A percentile compares a stretch with the other conserved stretches of the same genome.
phyloP scores from a whole-genome alignment of 2,113 vertebrate genomes.

The Rhea pennata region DNA sequence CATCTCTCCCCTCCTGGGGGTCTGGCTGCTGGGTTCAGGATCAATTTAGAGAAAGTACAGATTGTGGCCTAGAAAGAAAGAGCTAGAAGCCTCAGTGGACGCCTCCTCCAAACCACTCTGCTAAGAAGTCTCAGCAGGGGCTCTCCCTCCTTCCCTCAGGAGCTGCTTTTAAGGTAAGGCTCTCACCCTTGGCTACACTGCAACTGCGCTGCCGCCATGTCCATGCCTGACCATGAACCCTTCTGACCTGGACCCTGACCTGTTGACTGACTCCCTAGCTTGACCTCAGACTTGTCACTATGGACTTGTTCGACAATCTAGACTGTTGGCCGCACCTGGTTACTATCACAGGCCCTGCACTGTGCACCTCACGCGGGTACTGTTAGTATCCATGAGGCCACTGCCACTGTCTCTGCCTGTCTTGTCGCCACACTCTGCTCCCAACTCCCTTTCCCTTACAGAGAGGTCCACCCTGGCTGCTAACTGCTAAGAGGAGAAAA shows the following conservation, averaged over 20 bases:
- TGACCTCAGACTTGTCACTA: not conserved
- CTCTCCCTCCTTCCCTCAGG: not conserved
- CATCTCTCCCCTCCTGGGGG: not conserved
- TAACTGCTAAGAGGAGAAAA: not conserved
- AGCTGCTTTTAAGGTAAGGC: not conserved
- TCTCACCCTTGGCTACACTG: not conserved
- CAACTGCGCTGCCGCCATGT: not conserved
- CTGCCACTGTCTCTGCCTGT: not conserved
- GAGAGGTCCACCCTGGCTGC: not conserved
- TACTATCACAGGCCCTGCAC: not conserved
- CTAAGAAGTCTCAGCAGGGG: not conserved
- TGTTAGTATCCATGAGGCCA: too few relatives aligned
- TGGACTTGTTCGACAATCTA: rapidly evolving
- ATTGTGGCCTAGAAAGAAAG: not conserved
- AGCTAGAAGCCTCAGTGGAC: not conserved
- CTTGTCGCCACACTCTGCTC: not conserved
- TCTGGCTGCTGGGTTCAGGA: not conserved
- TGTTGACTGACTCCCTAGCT: not conserved
- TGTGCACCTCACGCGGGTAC: not conserved
- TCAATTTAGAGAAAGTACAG: not conserved
- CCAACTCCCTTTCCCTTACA: not conserved
- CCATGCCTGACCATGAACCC: not conserved
- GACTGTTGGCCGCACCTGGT: not conserved
- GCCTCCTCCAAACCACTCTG: not conserved
- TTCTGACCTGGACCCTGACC: not conserved